Evolutionary conservation across 2,797 vertebrate species (phyloP).

Genomic region (Sparus aurata): DNA sequence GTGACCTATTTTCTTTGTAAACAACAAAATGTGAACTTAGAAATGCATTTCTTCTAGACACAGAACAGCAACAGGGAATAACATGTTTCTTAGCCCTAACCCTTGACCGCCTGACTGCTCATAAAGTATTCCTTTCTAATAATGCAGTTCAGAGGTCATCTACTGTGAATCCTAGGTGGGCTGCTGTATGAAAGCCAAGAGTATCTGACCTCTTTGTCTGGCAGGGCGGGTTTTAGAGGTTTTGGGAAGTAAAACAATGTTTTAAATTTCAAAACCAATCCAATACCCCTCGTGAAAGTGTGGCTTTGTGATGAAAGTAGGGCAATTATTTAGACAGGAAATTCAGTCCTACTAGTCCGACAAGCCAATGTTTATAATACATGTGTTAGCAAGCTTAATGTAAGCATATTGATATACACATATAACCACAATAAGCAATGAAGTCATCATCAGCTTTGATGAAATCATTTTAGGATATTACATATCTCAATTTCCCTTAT

Average conservation of each 20-base stretch:
- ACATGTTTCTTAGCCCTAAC: conserved; percentile 23
- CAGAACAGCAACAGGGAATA: conserved; percentile 28
- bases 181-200: conserved; percentile 18
- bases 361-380: conserved; percentile 2
- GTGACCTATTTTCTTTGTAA: conserved; percentile 36
- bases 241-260: conserved; percentile 14
- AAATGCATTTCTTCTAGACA: conserved; percentile 31
- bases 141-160: conserved; percentile 32
- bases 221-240: not conserved
- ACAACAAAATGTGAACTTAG: conserved; percentile 27
- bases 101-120: conserved; percentile 14
- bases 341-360: not conserved
- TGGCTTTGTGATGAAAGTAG: conserved; percentile 5
- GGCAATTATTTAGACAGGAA: not conserved
- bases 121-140: conserved; percentile 27
- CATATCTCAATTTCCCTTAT: not conserved
- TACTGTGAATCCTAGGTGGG: conserved; percentile 24
- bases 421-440: not conserved
- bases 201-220: conserved; percentile 13
- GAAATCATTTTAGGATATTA: not conserved
- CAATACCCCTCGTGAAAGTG: not conserved
- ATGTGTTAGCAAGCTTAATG: conserved; percentile 10
- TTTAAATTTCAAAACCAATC: conserved; percentile 31
- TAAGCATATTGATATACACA: not conserved
- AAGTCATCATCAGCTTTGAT: conserved; percentile 3